Base-by-base conservation (phyloP, 2,888 invertebrate species). In the Cacoxenus indagator region DNA sequence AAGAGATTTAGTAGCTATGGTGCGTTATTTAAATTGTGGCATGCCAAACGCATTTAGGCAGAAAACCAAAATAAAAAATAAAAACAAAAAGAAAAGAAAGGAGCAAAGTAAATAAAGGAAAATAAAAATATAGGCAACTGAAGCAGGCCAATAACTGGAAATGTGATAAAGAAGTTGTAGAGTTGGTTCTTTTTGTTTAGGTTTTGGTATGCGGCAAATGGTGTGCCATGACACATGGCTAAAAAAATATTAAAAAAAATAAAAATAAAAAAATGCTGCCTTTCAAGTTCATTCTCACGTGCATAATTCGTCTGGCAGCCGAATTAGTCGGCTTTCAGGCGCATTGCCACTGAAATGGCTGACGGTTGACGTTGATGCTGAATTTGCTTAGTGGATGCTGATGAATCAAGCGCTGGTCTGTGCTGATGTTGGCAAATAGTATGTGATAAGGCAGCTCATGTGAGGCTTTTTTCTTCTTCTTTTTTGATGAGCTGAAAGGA, bases 241-340 rank as follows among this genome's bases (percentile, higher is more conserved):
- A n/a, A n/a, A n/a, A n/a, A n/a, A n/a, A n/a, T n/a, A n/a, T n/a
- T n/a, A n/a, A n/a, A n/a, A n/a, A n/a, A n/a, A n/a, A n/a, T n/a
- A n/a, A n/a, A n/a, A n/a, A n/a, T n/a, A n/a, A n/a, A n/a, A n/a
- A n/a, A n/a, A n/a, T n/a, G n/a, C n/a, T 59, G 19, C 59, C 19
- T 59, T 59, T 59, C 29, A 45, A 62, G 61, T 62, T 43, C 61
- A 62, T 45, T 62, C 61, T 24, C 43, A 62, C 45, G 61, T 62
- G 24, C 9, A n/a, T 62, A 62, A 62, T 62, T 62, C 61, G 61
- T 62, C 61, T 62, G 45, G 61, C 61, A 14, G 24, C 19, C 43
- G 61, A 24, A 62, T 62, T 62, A 45, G 43, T 51, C 22, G 51
- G 19, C 51, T 51, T 51, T 51, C 22, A 51, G 22, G 51, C 17